Evolutionary conservation across 2,888 invertebrate genomes (phyloP), one percentile per base, ranked within the genome.

Genomic region (Mayetiola destructor): DNA sequence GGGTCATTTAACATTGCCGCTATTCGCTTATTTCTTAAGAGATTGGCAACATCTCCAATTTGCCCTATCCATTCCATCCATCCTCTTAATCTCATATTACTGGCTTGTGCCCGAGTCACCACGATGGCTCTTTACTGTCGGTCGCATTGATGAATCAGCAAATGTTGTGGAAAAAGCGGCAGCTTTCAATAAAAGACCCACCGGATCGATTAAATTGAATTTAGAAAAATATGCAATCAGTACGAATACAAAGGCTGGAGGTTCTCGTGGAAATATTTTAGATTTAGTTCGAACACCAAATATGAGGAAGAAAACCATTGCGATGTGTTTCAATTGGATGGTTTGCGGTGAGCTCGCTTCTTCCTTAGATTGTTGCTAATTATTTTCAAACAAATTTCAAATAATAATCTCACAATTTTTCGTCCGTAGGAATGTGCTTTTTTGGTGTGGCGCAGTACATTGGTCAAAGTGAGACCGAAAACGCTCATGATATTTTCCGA

Each of bases 361-460:
- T 18, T 52, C 8, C 52, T n/a, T 40, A 39, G 6, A 12, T 39
- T 40, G 9, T 35, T 35, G 35, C 35, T 10, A 35, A 35, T n/a
- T n/a, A n/a, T n/a, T n/a, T n/a, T n/a, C n/a, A n/a, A n/a, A n/a
- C n/a, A n/a, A n/a, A n/a, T n/a, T n/a, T n/a, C 35, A 35, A 9
- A 35, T 12, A 35, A 35, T 10, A 10, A 35, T 35, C 35, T 10
- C 9, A 35, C 9, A n/a, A n/a, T n/a, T n/a, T n/a, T n/a, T n/a
- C n/a, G n/a, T n/a, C n/a, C n/a, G n/a, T n/a, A n/a, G n/a, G 48
- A n/a, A 18, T 53, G 18, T 30, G 88, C 62, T 88, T 91, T 72
- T 94, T 88, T 66, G 91, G 91, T 0, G 81, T 91, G 14, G 84
- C 88, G 0, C 87, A 90, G 67, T 89, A 86, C 69, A 82, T 88